Conservation (phyloP, 2,888 invertebrate genomes). For the Myopa testacea region DNA sequence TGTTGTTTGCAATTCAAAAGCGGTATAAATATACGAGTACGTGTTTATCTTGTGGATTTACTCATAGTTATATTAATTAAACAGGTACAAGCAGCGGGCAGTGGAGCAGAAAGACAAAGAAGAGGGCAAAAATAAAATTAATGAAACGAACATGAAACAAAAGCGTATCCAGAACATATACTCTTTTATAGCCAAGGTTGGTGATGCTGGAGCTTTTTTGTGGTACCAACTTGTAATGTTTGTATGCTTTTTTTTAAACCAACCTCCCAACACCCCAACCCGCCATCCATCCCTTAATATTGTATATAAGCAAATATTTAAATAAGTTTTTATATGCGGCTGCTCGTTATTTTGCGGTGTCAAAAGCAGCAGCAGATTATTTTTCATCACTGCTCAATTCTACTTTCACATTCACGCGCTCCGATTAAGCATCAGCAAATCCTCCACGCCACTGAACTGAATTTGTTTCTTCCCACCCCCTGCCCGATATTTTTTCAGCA, state of each 20-base stretch:
- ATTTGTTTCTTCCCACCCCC: neutral
- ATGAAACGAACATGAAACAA: neutral
- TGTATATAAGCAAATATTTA: neutral
- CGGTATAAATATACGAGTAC: neutral
- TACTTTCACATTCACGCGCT: constrained; percentile 4
- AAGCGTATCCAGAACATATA: neutral
- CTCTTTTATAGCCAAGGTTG: neutral
- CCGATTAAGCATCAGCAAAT: neutral
- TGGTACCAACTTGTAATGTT: neutral
- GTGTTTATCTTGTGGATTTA: too few relatives aligned
- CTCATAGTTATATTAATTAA: neutral
- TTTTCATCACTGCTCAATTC: constrained; percentile 16
- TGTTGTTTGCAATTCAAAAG: too few relatives aligned
- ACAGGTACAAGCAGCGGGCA: neutral
- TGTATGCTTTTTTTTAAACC: too few relatives aligned
- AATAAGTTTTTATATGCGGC: neutral
- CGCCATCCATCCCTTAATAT: too few relatives aligned
- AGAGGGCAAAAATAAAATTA: too few relatives aligned
- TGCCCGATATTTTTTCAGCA: too few relatives aligned
- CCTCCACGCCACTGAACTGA: neutral
- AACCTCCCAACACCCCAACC: too few relatives aligned
- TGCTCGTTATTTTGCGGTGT: too few relatives aligned
- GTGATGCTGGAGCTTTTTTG: neutral
- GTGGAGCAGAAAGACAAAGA: neutral
- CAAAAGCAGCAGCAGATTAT: constrained; percentile 10